A percentile compares a stretch with the other conserved stretches of the same genome.
phyloP scores from a whole-genome alignment of 37 sponge, comb jelly and placozoan genomes.

The Chondrilla cf. caribensis region DNA sequence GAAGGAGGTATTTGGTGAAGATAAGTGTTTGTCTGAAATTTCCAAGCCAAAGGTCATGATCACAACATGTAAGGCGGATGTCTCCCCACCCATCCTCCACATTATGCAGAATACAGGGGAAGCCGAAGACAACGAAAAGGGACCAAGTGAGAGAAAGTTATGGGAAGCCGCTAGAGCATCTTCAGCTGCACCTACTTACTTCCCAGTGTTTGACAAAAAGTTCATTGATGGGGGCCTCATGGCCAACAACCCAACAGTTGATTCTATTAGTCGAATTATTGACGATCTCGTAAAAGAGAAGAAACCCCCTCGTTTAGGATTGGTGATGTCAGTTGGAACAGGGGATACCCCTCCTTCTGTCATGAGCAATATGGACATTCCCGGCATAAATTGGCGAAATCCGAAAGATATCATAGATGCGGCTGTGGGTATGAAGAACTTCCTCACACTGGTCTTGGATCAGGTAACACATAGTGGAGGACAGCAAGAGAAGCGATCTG shows the following conservation, averaged over 20 bases:
- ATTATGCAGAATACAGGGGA: conserved; percentile 40
- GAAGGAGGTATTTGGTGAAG: conserved; percentile 33
- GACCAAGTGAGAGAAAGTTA: conserved; percentile 41
- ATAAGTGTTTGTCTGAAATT: conserved; percentile 1
- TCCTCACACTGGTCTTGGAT: conserved; percentile 17
- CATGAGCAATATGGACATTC: background rate
- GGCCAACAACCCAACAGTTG: conserved; percentile 61
- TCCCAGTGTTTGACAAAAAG: conserved; percentile 32
- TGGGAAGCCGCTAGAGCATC: conserved; percentile 50
- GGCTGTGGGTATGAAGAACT: background rate
- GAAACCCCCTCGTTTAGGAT: conserved; percentile 17
- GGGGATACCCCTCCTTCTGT: background rate
- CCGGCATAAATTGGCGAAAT: background rate
- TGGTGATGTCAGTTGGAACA: conserved; percentile 31
- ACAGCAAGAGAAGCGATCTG: conserved; percentile 19
- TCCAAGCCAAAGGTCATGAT: conserved; percentile 34
- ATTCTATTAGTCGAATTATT: conserved; percentile 38
- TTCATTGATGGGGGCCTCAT: conserved; percentile 60
- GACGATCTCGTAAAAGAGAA: background rate
- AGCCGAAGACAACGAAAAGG: background rate
- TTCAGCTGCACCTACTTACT: conserved; percentile 60
- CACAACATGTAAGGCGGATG: conserved; percentile 26
- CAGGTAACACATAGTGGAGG: conserved; percentile 35
- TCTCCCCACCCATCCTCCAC: conserved; percentile 39
- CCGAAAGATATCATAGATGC: background rate